Evolutionary conservation across 2,888 invertebrate species (phyloP), one percentile per base, ranked within the genome.

Genomic region (Acanthopleura granulata): DNA sequence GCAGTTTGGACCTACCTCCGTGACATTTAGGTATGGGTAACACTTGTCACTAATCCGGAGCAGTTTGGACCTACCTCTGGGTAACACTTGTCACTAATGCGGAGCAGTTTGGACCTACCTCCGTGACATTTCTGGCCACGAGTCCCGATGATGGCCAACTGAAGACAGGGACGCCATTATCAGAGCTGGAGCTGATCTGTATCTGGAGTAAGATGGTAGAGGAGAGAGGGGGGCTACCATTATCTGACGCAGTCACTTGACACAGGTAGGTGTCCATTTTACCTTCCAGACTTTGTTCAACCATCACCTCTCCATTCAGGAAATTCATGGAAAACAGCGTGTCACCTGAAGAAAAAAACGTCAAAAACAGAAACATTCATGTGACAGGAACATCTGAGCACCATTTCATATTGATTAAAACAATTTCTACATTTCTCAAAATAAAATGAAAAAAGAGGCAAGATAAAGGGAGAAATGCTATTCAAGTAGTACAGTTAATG

Each of bases 271-370:
- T 27, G 4, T 14, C 29, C 9, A 1, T 1, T 27, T 27, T 66
- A 16, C 74, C 76, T 15, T 40, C 29, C 49, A 79, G 66, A 16
- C 29, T 25, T 18, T 16, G 27, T 29, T 30, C 49, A 0, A 77
- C 77, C 18, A 57, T 25, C 25, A 79, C 49, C 25, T 71, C 40
- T 11, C 77, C 79, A n/a, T 74, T 50, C 1, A n/a, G 49, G 3
- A 50, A 15, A 15, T 50, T 74, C 16, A 79, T 72, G 18, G 40
- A 18, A 50, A 79, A 79, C 51, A 74, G 71, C 0, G 49, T 0
- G 4, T 49, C 25, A 3, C 73, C 76, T 71, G 71, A n/a, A 71
- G 66, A 72, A 15, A 27, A 66, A 66, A 62, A 51, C 51, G 51
- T 51, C 57, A 57, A 57, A 57, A 57, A 57, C 22, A n/a, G 57